Evolutionary conservation across 2,113 vertebrate species (phyloP).

Genomic region (Acanthisitta chloris): DNA sequence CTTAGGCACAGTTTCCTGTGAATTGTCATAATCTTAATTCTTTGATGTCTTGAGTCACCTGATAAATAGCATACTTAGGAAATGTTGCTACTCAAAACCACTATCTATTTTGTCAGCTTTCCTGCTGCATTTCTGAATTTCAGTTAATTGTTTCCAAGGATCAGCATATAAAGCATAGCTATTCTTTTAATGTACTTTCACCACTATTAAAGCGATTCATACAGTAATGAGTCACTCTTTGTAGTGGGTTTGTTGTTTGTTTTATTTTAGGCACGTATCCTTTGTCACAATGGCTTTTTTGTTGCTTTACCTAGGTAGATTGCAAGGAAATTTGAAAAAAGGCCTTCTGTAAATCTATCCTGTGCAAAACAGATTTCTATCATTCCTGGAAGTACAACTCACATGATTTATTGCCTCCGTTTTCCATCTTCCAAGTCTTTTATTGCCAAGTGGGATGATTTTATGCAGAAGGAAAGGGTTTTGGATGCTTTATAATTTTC

Average conservation of each 20-base stretch:
- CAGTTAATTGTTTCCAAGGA: neutral
- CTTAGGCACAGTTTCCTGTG: neutral
- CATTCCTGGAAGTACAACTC: neutral
- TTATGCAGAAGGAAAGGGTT: neutral
- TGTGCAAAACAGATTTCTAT: neutral
- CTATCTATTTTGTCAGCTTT: neutral
- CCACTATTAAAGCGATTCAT: neutral
- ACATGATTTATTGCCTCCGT: accelerated
- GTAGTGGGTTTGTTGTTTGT: no score
- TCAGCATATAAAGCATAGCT: neutral
- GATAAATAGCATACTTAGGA: neutral
- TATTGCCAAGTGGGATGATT: neutral
- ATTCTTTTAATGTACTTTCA: neutral
- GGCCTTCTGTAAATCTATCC: neutral
- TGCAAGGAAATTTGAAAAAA: neutral
- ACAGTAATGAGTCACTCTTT: neutral
- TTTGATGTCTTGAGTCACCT: neutral
- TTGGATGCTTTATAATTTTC: neutral
- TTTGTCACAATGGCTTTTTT: neutral
- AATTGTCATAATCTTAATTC: neutral
- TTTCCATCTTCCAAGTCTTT: neutral
- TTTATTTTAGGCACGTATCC: neutral
- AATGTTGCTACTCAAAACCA: neutral
- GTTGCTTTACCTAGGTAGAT: neutral
- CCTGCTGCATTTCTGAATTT: neutral